phyloP scores from a whole-genome alignment of 2,113 vertebrate species.

The Turnix velox region DNA sequence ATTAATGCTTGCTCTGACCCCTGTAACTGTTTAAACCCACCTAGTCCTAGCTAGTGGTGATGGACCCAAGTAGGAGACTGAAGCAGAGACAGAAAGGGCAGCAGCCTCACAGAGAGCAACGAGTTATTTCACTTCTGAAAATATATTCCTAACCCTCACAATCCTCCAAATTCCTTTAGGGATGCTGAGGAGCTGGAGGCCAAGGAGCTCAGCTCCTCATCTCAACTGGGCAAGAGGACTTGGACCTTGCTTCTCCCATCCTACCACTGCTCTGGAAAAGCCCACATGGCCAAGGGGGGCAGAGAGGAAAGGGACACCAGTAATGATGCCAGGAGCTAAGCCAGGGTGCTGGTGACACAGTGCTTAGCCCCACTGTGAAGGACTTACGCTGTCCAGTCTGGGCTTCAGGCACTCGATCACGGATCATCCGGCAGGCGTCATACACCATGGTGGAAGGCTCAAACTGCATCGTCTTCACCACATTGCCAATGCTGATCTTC shows the following conservation, averaged over 20 bases:
- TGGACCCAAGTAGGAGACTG: not conserved
- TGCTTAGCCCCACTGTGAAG: not conserved
- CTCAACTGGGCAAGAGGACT: not conserved
- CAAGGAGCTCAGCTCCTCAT: not conserved
- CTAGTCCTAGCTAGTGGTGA: not conserved
- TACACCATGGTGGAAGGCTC: slow-evolving; percentile 98
- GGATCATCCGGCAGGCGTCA: slow-evolving; percentile 93
- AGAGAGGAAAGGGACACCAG: not conserved
- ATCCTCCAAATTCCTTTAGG: not conserved
- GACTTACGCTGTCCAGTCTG: slow-evolving; percentile 92
- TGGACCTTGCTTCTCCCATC: not conserved
- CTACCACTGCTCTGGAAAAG: not conserved
- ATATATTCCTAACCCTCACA: not conserved
- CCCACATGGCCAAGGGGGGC: not conserved
- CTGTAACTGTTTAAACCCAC: not conserved
- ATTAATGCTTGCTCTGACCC: not conserved
- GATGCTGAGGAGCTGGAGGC: rapidly evolving
- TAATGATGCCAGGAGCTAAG: not conserved
- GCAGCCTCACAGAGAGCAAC: not conserved
- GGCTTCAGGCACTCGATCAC: slow-evolving; percentile 93
- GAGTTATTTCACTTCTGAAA: not conserved
- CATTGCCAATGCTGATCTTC: slow-evolving; percentile 96
- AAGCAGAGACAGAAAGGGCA: not conserved
- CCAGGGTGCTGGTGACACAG: rapidly evolving
- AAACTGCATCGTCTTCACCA: slow-evolving; percentile 99